Conservation (phyloP, 2,888 invertebrate species). For the Parasteatoda lunata region DNA sequence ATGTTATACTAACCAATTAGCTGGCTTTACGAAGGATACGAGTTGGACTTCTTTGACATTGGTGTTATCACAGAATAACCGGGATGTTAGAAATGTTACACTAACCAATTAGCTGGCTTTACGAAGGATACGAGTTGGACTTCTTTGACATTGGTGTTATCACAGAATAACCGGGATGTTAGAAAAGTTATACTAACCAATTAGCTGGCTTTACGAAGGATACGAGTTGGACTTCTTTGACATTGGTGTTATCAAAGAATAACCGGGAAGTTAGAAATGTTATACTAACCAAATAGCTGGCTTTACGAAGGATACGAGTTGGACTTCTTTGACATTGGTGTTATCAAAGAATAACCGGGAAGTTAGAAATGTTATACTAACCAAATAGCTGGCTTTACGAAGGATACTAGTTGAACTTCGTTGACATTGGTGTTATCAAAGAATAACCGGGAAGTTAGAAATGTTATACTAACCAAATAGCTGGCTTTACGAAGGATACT, state of each 20-base stretch:
- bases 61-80: constrained; percentile 70
- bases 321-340: constrained; percentile 66
- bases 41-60: constrained; percentile 69
- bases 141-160: constrained; percentile 68
- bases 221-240: constrained; percentile 67
- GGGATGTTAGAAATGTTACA: no score
- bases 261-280: no score
- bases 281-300: constrained; percentile 62
- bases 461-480: constrained; percentile 60
- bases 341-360: constrained; percentile 70
- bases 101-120: constrained; percentile 63
- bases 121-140: constrained; percentile 69
- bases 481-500: constrained; percentile 66
- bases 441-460: constrained; percentile 68
- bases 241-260: constrained; percentile 70
- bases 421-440: constrained; percentile 70
- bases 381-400: constrained; percentile 63
- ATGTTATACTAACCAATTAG: constrained; percentile 61
- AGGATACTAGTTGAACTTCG: constrained; percentile 67
- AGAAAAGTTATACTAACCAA: constrained; percentile 66
- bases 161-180: constrained; percentile 69
- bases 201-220: constrained; percentile 64
- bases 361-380: no score
- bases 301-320: constrained; percentile 68
- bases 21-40: constrained; percentile 66